Conservation (phyloP, 2,797 vertebrate genomes). For the Hydrophis major region DNA sequence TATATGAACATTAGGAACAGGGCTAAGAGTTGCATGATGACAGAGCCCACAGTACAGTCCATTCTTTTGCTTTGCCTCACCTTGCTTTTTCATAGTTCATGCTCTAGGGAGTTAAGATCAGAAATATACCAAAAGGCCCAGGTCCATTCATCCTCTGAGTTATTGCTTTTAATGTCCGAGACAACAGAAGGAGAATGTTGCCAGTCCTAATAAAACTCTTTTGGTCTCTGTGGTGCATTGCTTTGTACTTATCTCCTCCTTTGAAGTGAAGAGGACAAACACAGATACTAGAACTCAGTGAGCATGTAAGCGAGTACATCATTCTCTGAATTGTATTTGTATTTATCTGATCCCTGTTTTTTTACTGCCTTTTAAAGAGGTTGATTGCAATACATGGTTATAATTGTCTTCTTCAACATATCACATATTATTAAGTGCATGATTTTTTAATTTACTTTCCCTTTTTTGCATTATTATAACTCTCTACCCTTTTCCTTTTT, state of each 20-base stretch:
- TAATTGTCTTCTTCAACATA: not conserved
- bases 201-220: not conserved
- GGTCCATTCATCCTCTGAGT: not conserved
- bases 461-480: not conserved
- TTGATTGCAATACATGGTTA: slow-evolving; percentile 5
- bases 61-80: not conserved
- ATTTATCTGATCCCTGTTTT: not conserved
- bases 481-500: not conserved
- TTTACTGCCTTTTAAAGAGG: not conserved
- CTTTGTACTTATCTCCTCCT: not conserved
- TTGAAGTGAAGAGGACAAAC: not conserved
- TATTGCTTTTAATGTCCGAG: not conserved
- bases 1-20: not conserved
- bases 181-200: not conserved
- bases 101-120: not conserved
- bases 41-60: not conserved
- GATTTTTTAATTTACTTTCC: not conserved
- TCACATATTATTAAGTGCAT: slow-evolving; percentile 27
- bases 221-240: not conserved
- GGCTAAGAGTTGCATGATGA: not conserved
- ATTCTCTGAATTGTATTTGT: slow-evolving; percentile 6
- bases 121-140: not conserved
- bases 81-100: not conserved
- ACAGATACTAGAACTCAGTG: not conserved
- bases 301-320: not conserved